Base-by-base conservation (phyloP, 2,888 invertebrate species). In the Leptinotarsa juncta region DNA sequence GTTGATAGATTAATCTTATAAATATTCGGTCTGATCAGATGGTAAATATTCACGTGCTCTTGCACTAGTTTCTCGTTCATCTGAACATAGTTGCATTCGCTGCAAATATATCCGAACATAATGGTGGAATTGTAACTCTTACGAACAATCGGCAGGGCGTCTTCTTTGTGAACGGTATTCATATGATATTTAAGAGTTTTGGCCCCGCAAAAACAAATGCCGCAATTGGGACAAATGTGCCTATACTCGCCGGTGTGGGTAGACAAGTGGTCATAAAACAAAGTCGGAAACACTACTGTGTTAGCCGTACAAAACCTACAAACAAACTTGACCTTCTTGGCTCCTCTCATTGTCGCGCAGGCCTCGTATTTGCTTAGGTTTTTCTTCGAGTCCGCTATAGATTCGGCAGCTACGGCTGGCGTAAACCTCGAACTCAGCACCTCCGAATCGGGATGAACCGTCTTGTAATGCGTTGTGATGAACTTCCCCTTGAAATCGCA, bases 161-260 rank as follows among this genome's bases (percentile, higher is more conserved):
- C 75, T 49, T 78, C 77, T 51, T 79, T 78, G 73, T 86, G 86
- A 23, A 71, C 55, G 5, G 76, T 79, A 3, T 79, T 69, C 72
- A 84, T 81, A 75, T 86, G 86, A 1, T 74, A 67, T 16, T 83
- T 78, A 32, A 87, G 73, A 5, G 84, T 80, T 76, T 86, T 86
- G 14, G 73, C 74, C 23, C 80, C 83, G 18, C 82, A 81, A 20
- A 84, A 81, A 12, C 77, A 77, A 77, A 81, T 85, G 71, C 86
- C 81, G 80, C 95, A 96, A 66, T 88, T 87, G 1, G 90, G 90
- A 85, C 95, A 96, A 26, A 88, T 85, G 76, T 91, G 92, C 71
- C 92, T 89, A 81, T 92, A 94, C 87, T 96, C 96, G 0, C 96
- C 96, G 0, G 95, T 96, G 76, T 96, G 96, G 66, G 88, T 90